Percentiles rank a stretch among this genome's conserved stretches.
These are phyloP conservation scores for Bombus affinis DNA, from an alignment of 1,140 invertebrate genomes.

Conservation along the genomic window DNA sequence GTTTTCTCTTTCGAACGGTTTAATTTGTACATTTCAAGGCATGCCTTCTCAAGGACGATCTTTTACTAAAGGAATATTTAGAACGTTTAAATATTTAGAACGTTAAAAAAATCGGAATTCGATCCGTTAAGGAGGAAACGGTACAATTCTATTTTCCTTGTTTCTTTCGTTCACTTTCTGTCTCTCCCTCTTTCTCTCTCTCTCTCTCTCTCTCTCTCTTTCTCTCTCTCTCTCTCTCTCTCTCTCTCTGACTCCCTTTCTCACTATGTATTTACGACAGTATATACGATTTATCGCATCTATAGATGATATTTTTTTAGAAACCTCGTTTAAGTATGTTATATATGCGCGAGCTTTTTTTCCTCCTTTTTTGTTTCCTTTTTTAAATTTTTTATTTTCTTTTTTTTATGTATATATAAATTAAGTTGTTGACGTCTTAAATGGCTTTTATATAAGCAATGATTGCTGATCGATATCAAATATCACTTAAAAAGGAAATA, in stretches of 20 bases:
- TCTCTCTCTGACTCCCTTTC: neutral
- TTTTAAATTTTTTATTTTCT: constrained; percentile 1
- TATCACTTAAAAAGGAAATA: constrained; percentile 59
- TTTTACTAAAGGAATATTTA: neutral
- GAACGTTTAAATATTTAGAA: neutral
- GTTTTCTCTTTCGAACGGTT: neutral
- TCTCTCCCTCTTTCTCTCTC: neutral
- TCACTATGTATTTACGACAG: constrained; percentile 42
- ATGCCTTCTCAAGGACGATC: neutral
- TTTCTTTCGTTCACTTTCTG: constrained; percentile 38
- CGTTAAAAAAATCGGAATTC: constrained; percentile 7
- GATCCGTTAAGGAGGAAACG: constrained; percentile 40
- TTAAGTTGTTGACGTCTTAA: constrained; percentile 71
- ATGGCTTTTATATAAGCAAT: constrained; percentile 71
- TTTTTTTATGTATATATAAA: constrained; percentile 55
- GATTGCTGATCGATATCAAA: constrained; percentile 56
- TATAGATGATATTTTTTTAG: constrained; percentile 61
- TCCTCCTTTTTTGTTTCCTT: neutral
- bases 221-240: no score
- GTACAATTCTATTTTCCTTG: constrained; percentile 69
- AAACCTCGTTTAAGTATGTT: constrained; percentile 49
- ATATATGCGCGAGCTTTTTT: constrained; percentile 47
- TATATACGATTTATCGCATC: constrained; percentile 53
- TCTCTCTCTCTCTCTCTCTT: neutral
- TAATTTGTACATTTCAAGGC: neutral